phyloP scores from a whole-genome alignment of 2,888 invertebrate genomes.

The Ennomos erosarius region DNA sequence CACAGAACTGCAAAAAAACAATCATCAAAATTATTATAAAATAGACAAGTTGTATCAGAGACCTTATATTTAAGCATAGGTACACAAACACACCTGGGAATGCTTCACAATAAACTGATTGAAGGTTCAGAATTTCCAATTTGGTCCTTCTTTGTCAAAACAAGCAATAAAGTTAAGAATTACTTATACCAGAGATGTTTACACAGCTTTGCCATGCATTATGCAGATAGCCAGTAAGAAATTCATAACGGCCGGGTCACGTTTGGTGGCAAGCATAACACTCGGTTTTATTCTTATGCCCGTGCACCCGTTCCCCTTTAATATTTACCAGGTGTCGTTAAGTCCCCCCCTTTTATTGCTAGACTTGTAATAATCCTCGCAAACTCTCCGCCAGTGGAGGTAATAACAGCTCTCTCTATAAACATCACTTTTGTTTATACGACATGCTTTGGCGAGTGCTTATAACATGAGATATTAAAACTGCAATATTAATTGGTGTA shows the following conservation, averaged over 20 bases:
- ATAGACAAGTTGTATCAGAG: too few relatives aligned
- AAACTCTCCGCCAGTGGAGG: conserved; percentile 53
- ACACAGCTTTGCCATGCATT: conserved; percentile 17
- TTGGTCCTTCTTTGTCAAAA: too few relatives aligned
- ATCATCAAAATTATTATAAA: too few relatives aligned
- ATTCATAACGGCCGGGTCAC: conserved; percentile 60
- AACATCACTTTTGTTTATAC: conserved; percentile 60
- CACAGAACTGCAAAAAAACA: too few relatives aligned
- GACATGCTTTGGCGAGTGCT: conserved; percentile 48
- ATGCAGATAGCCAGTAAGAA: conserved; percentile 36
- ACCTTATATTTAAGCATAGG: too few relatives aligned
- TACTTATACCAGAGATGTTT: not conserved
- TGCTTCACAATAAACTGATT: too few relatives aligned
- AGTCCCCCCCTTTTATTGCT: conserved; percentile 69
- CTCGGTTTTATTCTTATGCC: conserved; percentile 62
- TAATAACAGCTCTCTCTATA: conserved; percentile 65
- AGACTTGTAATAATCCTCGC: conserved; percentile 73
- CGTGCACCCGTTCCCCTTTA: conserved; percentile 64
- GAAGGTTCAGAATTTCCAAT: too few relatives aligned
- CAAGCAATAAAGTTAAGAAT: not conserved
- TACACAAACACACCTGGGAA: too few relatives aligned
- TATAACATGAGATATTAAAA: conserved; percentile 37
- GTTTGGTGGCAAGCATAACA: conserved; percentile 63
- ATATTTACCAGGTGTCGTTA: conserved; percentile 81
- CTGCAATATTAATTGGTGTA: conserved; percentile 23